Evolutionary conservation across 2,113 vertebrate species (phyloP).

Genomic region (Calcarius ornatus): DNA sequence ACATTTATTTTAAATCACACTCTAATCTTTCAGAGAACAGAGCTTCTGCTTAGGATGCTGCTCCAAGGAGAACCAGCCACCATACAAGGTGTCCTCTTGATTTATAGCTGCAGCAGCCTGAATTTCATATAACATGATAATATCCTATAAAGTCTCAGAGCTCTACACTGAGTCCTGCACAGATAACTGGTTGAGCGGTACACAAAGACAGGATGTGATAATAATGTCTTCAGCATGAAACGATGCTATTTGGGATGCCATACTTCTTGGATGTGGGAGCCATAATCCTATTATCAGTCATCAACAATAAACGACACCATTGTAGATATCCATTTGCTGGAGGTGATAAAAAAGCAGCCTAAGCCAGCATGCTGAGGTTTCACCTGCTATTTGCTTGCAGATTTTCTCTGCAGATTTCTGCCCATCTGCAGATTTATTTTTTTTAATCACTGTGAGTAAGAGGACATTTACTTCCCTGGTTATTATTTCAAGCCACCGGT

Average conservation of each 20-base stretch:
- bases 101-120: constrained; percentile 51
- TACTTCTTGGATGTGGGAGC: constrained; percentile 3
- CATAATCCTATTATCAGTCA: constrained; percentile 60
- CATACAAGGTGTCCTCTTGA: constrained; percentile 22
- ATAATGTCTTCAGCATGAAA: constrained; percentile 45
- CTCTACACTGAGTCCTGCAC: neutral
- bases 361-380: neutral
- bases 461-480: neutral
- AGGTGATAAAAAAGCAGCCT: constrained; percentile 41
- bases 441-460: neutral
- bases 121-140: constrained; percentile 36
- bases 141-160: neutral
- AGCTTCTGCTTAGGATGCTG: constrained; percentile 15
- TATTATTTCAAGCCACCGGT: neutral
- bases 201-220: constrained; percentile 15
- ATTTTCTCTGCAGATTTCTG: constrained; percentile 15
- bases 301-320: constrained; percentile 15
- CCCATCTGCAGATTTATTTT: neutral
- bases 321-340: constrained; percentile 31
- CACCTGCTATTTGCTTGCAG: neutral
- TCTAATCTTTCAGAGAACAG: constrained; percentile 10
- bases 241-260: neutral
- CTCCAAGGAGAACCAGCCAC: constrained; percentile 31
- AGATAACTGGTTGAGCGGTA: constrained; percentile 40
- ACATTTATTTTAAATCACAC: neutral